A percentile compares a stretch with the other conserved stretches of the same genome.
Evolutionary conservation across 2,797 vertebrate species (phyloP).

Genomic region (Anguilla megastoma): DNA sequence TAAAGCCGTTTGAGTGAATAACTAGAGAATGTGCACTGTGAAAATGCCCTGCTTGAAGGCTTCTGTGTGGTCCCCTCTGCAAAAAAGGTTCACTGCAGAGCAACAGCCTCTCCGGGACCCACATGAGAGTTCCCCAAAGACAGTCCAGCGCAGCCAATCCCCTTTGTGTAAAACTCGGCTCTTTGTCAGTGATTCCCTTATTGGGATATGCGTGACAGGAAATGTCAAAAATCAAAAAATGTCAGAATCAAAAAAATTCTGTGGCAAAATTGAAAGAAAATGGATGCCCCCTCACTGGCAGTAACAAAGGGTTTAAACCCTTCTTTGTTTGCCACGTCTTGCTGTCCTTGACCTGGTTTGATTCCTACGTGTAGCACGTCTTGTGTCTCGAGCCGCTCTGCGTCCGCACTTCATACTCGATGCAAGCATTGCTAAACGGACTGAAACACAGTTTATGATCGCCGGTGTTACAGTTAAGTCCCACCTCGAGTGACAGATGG

Average conservation of each 20-base stretch:
- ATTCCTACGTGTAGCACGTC: background rate
- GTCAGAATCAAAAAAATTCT: too few relatives aligned
- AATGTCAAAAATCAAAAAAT: too few relatives aligned
- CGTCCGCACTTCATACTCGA: background rate
- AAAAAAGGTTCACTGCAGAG: too few relatives aligned
- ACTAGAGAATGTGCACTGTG: background rate
- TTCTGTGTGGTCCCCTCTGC: background rate
- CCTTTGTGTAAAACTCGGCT: background rate
- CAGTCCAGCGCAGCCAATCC: background rate
- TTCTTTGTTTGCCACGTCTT: background rate
- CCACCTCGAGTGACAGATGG: background rate
- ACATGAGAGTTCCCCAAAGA: background rate
- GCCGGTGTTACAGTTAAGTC: background rate
- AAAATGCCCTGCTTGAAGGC: background rate
- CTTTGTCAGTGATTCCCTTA: background rate
- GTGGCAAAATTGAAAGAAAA: too few relatives aligned
- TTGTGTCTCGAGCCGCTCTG: background rate
- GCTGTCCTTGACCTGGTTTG: background rate
- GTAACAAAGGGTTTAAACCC: too few relatives aligned
- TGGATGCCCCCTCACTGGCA: too few relatives aligned
- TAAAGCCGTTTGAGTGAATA: background rate
- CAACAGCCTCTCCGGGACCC: too few relatives aligned
- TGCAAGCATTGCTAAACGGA: background rate
- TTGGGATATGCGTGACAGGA: background rate
- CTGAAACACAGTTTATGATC: background rate